Conservation (phyloP, 2,113 vertebrate species). For the Tachycineta bicolor region DNA sequence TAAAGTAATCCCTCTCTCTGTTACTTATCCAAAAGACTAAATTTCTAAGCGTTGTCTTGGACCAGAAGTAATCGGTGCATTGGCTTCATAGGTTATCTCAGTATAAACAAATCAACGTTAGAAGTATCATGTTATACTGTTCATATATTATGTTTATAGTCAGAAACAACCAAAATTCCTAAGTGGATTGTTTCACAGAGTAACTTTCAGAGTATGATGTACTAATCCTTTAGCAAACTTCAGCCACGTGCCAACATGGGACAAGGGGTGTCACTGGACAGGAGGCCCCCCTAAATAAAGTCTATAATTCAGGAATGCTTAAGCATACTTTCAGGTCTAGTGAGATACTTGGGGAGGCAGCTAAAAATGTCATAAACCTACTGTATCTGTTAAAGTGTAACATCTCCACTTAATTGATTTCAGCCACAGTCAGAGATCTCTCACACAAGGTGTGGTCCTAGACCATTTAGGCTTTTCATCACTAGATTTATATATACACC, state of each 20-base stretch:
- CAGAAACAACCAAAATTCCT: background rate
- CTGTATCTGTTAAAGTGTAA: conserved; percentile 4
- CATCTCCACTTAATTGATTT: conserved; percentile 65
- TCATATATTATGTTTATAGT: background rate
- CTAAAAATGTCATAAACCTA: conserved; percentile 15
- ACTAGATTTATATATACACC: conserved; percentile 60
- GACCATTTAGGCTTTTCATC: conserved; percentile 64
- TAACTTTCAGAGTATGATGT: background rate
- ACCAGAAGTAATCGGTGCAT: conserved; percentile 38
- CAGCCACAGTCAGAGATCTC: conserved; percentile 67
- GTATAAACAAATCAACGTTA: background rate
- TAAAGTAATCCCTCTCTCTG: background rate
- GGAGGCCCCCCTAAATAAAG: conserved; percentile 35
- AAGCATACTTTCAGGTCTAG: conserved; percentile 49
- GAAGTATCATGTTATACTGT: background rate
- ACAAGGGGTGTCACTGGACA: background rate
- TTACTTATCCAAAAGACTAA: conserved; percentile 34
- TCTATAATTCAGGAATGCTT: conserved; percentile 52
- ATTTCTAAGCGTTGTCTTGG: conserved; percentile 42
- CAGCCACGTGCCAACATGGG: conserved; percentile 29
- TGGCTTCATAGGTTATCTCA: conserved; percentile 31
- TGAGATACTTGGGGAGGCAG: conserved; percentile 29
- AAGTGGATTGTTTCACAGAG: background rate
- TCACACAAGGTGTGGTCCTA: conserved; percentile 77
- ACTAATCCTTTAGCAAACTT: conserved; percentile 22